These are phyloP conservation scores for Phlogophora meticulosa DNA, from an alignment of 2,888 invertebrate species.

Conservation along the genomic window DNA sequence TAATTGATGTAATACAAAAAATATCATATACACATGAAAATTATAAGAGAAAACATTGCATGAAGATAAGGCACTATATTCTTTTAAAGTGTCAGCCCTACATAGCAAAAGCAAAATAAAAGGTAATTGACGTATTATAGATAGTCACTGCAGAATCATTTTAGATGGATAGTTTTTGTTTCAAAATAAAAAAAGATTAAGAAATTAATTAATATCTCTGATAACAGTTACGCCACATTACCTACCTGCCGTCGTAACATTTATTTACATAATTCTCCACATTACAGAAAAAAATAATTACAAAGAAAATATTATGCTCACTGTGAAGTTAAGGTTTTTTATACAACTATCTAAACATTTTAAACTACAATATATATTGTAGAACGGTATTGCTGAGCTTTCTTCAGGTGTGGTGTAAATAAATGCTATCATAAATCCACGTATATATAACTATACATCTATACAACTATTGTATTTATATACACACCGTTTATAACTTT, in stretches of 20 bases:
- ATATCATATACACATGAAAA: no score
- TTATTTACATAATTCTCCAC: slow-evolving; percentile 59
- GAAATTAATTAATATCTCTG: not conserved
- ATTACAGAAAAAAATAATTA: slow-evolving; percentile 57
- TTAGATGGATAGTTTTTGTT: no score
- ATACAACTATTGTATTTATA: slow-evolving; percentile 75
- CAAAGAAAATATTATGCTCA: slow-evolving; percentile 73
- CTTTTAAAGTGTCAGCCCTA: not conserved
- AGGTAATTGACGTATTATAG: no score
- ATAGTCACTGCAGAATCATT: no score
- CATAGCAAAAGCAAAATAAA: not conserved
- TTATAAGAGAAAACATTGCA: not conserved
- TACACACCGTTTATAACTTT: slow-evolving; percentile 82
- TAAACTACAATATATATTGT: slow-evolving; percentile 67
- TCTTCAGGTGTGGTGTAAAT: slow-evolving; percentile 89
- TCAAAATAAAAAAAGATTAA: not conserved
- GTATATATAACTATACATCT: slow-evolving; percentile 73
- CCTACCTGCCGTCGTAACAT: slow-evolving; percentile 26
- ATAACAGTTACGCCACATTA: slow-evolving; percentile 47
- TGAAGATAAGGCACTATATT: not conserved
- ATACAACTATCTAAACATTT: slow-evolving; percentile 60
- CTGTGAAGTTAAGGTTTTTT: slow-evolving; percentile 57
- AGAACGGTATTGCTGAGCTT: slow-evolving; percentile 85
- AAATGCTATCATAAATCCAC: slow-evolving; percentile 81
- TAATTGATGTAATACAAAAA: not conserved